These are phyloP conservation scores for Pomacea maculata DNA, from an alignment of 1,140 invertebrate species.

Conservation along the genomic window DNA sequence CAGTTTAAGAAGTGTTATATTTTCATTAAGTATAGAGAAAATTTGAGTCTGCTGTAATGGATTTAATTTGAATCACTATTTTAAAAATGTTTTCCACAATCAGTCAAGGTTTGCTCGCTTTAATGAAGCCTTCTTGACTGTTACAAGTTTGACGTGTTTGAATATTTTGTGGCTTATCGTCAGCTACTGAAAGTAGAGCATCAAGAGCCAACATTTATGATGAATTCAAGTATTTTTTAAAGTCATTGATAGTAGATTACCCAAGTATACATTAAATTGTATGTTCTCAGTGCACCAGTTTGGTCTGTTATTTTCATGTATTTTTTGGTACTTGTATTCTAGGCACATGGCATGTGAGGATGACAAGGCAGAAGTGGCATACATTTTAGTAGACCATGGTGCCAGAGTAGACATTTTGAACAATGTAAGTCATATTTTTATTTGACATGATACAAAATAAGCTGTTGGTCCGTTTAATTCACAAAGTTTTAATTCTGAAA, in stretches of 20 bases:
- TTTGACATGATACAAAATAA: not conserved
- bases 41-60: too few species aligned
- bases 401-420: conserved; percentile 74
- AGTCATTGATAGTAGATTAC: not conserved
- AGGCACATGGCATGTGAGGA: conserved; percentile 88
- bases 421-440: conserved; percentile 64
- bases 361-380: conserved; percentile 76
- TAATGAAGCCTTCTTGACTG: too few species aligned
- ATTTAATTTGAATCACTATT: not conserved
- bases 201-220: not conserved
- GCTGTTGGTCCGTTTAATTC: not conserved
- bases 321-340: conserved; percentile 47
- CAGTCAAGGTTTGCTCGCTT: not conserved
- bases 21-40: too few species aligned
- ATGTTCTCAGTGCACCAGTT: not conserved
- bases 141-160: too few species aligned
- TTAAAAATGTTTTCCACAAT: not conserved
- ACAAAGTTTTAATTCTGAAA: too few species aligned
- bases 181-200: not conserved
- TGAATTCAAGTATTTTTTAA: not conserved
- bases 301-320: not conserved
- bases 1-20: too few species aligned
- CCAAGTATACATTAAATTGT: not conserved
- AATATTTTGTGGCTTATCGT: not conserved
- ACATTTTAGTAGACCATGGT: conserved; percentile 75